Evolutionary conservation across 2,113 vertebrate genomes (phyloP), one percentile per base, ranked within the genome.

Genomic region (Paramormyrops kingsleyae): DNA sequence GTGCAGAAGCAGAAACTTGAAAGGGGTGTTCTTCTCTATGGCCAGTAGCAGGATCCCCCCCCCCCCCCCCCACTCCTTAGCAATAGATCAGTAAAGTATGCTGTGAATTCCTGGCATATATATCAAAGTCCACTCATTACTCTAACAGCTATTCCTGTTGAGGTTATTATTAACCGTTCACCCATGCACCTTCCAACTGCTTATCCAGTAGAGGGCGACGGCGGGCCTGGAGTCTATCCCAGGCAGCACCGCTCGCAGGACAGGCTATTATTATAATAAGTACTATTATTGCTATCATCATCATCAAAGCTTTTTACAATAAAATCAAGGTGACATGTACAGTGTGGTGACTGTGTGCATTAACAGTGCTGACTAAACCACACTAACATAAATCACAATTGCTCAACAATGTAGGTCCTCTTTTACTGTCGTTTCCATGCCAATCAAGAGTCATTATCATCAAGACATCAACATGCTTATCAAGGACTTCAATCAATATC

Each of bases 11-110:
- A 5, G 50, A 90, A 91, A 91, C 56, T 91, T 94, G 93, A 94
- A 94, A 94, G 93, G 94, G 31, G n/a, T 84, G 91, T 88, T 91
- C 92, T 94, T 93, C 93, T 92, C 90, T 90, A 91, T 52, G 62
- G 35, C 91, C 88, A 90, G 92, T 91, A 27, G 92, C 90, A 86
- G 87, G 90, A 91, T 70, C 35, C 1, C 46, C 46, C 46, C 93
- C 66, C 89, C 92, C 93, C 92, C 91, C 90, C 91, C 91, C 92
- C 77, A 89, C 92, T 92, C 93, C 91, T 90, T 90, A 94, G 94
- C 94, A 93, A 94, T 93, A 90, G 91, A 80, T 80, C 74, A 35
- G 31, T 80, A 80, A 80, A 80, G 74, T 80, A 80, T 80, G 74
- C 74, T 17, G 35, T 80, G 74, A 80, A 80, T 80, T 80, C 6